Percentiles rank a stretch among this genome's conserved stretches.
Conservation (phyloP, 2,888 invertebrate genomes). For the Epinotia brunnichana region DNA sequence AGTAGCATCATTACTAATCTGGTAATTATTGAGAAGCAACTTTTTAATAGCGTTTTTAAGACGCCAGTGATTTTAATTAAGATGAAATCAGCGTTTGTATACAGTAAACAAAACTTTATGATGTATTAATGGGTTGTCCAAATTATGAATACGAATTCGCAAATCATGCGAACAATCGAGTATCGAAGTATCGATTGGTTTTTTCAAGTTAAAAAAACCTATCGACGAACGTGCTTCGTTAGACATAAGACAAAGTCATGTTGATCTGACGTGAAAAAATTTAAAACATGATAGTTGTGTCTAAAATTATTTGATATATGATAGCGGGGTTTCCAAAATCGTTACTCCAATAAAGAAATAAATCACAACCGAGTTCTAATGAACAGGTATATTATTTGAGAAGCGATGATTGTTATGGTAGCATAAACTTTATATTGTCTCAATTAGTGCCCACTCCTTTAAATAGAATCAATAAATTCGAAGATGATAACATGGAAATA, state of each 20-base stretch:
- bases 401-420: constrained; percentile 28
- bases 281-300: constrained; percentile 37
- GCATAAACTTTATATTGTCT: constrained; percentile 30
- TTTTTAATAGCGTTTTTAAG: constrained; percentile 12
- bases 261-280: constrained; percentile 41
- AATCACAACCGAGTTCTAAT: constrained; percentile 37
- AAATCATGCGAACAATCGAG: constrained; percentile 11
- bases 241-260: constrained; percentile 24
- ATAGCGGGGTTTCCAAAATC: constrained; percentile 40
- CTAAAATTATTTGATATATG: constrained; percentile 26
- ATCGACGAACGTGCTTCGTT: constrained; percentile 33
- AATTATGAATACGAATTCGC: constrained; percentile 16
- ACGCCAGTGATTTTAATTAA: constrained; percentile 15
- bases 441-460: constrained; percentile 25
- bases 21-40: constrained; percentile 25
- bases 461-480: constrained; percentile 21
- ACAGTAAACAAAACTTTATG: constrained; percentile 11
- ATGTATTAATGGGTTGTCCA: constrained; percentile 8
- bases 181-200: constrained; percentile 37
- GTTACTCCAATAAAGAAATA: constrained; percentile 38
- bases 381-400: constrained; percentile 20
- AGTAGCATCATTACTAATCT: constrained; percentile 14
- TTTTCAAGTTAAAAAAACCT: constrained; percentile 31
- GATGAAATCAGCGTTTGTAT: constrained; percentile 19
- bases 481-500: constrained; percentile 22